These are phyloP conservation scores for Rhinopomastus cyanomelas DNA, from an alignment of 2,113 vertebrate species.

Conservation along the genomic window DNA sequence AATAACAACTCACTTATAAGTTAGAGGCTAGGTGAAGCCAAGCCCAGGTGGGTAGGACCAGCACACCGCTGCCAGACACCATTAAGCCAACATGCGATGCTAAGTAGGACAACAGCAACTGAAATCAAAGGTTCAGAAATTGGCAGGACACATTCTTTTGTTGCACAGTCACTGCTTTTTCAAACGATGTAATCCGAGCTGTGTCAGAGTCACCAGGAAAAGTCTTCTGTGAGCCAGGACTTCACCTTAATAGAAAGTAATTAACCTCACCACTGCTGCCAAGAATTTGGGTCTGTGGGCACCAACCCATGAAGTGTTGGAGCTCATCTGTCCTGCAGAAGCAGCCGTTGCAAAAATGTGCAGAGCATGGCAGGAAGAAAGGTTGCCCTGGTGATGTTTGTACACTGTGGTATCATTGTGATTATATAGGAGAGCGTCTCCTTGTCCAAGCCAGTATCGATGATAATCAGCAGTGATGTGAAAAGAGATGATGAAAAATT, in stretches of 20 bases:
- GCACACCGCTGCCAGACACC: not conserved
- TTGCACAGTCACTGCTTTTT: not conserved
- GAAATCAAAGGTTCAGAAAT: slow-evolving; percentile 39
- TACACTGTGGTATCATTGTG: not conserved
- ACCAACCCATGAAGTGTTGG: not conserved
- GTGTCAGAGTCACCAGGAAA: slow-evolving; percentile 25
- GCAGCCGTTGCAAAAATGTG: not conserved
- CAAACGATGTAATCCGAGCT: slow-evolving; percentile 19
- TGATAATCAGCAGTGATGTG: not conserved
- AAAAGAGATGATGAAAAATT: slow-evolving; percentile 34
- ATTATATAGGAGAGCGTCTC: not conserved
- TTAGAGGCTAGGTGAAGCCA: not conserved
- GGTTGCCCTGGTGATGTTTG: not conserved
- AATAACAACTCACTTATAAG: slow-evolving; percentile 34
- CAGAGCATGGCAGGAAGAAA: not conserved
- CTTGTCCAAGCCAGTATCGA: slow-evolving; percentile 8
- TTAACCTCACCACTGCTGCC: slow-evolving; percentile 29
- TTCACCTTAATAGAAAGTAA: slow-evolving; percentile 61
- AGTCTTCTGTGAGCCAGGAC: not conserved
- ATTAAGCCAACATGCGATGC: not conserved
- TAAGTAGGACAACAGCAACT: slow-evolving; percentile 2
- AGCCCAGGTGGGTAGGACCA: not conserved
- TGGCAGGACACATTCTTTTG: slow-evolving; percentile 42
- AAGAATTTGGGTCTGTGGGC: not conserved
- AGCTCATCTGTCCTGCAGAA: not conserved